These are phyloP conservation scores for Odontesthes bonariensis DNA, from an alignment of 2,113 vertebrate species.

Conservation along the genomic window DNA sequence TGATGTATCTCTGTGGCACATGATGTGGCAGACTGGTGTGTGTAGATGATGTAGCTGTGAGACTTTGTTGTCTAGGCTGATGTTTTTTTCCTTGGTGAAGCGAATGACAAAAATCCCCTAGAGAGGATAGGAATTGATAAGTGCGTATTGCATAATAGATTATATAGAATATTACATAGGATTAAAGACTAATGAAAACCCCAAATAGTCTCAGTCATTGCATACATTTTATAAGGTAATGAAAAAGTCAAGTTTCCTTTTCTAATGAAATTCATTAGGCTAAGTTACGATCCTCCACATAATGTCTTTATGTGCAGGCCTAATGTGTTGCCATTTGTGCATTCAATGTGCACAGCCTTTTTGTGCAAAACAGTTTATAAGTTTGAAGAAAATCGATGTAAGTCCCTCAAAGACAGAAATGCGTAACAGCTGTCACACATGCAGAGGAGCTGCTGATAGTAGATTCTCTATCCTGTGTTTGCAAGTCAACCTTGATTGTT, in stretches of 20 bases:
- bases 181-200: constrained; percentile 47
- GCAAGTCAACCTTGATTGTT: neutral
- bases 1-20: neutral
- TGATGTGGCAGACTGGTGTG: neutral
- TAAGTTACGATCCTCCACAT: too few relatives aligned
- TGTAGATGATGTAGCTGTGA: constrained; percentile 1
- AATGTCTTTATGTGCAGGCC: too few relatives aligned
- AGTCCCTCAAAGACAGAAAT: neutral
- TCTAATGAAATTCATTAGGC: too few relatives aligned
- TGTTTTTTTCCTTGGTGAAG: constrained; percentile 12
- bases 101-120: constrained; percentile 17
- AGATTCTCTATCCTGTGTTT: neutral
- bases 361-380: neutral
- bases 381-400: neutral
- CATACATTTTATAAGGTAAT: neutral
- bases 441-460: neutral
- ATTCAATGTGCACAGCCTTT: neutral
- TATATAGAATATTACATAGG: constrained; percentile 5
- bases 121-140: constrained; percentile 13
- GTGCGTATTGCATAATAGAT: constrained; percentile 38
- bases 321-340: too few relatives aligned
- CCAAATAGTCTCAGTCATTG: constrained; percentile 2
- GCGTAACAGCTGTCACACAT: neutral
- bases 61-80: neutral
- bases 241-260: too few relatives aligned